These are phyloP conservation scores for Hydrophis major DNA, from an alignment of 2,797 vertebrate genomes.

Conservation along the genomic window DNA sequence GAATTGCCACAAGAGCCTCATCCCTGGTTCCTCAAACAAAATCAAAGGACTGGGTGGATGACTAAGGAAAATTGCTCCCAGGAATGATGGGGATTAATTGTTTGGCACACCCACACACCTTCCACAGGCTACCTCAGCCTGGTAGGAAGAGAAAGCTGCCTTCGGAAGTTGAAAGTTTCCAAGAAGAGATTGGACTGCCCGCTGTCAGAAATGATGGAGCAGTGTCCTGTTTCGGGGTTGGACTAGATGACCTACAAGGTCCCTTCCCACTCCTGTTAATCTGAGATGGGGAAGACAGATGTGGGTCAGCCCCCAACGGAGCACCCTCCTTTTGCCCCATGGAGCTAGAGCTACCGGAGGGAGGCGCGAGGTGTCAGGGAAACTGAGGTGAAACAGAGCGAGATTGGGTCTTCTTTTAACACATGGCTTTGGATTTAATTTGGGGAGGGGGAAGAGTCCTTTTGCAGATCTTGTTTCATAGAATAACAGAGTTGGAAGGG, in stretches of 20 bases:
- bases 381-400: background rate
- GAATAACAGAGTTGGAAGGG: too few species aligned
- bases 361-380: background rate
- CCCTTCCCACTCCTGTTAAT: too few species aligned
- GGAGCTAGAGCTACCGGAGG: background rate
- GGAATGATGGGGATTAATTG: background rate
- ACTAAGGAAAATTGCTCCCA: background rate
- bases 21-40: too few species aligned
- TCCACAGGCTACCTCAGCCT: background rate
- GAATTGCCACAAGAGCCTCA: background rate
- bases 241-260: too few species aligned
- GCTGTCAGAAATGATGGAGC: too few species aligned
- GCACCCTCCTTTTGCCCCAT: background rate
- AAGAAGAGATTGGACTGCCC: too few species aligned
- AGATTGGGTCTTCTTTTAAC: background rate
- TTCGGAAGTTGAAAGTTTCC: too few species aligned
- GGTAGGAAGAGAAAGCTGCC: background rate
- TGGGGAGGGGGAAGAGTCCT: fast-evolving
- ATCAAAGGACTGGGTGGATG: background rate
- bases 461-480: background rate
- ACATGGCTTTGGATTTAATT: background rate
- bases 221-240: too few species aligned
- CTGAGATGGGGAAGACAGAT: too few species aligned
- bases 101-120: background rate
- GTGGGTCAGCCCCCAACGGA: background rate